Conservation (phyloP, 2,888 invertebrate genomes). For the Tenthredo livida region DNA sequence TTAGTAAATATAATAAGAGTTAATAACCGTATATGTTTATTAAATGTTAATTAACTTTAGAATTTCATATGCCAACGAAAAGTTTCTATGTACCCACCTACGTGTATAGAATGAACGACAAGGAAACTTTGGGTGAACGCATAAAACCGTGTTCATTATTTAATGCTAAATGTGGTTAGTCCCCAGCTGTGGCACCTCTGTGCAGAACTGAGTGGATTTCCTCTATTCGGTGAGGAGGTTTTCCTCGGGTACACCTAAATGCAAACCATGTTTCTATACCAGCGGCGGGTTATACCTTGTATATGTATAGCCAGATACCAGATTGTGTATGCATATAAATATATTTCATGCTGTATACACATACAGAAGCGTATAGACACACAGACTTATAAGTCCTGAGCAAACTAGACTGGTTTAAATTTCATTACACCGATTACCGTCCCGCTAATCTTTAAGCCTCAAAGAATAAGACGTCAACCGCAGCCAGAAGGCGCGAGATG, state of each 20-base stretch:
- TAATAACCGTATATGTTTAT: neutral
- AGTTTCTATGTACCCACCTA: neutral
- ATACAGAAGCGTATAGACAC: neutral
- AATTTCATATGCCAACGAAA: neutral
- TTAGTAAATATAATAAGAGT: neutral
- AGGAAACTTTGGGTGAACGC: slow-evolving; percentile 13
- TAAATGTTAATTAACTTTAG: slow-evolving; percentile 3
- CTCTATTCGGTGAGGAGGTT: neutral
- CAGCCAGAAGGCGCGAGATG: neutral
- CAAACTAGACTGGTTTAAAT: slow-evolving; percentile 29
- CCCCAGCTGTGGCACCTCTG: slow-evolving; percentile 21
- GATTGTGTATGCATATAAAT: neutral
- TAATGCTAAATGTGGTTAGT: slow-evolving; percentile 42
- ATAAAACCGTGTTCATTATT: slow-evolving; percentile 36
- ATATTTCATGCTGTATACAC: neutral
- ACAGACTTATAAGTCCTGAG: slow-evolving; percentile 24
- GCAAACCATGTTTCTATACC: neutral
- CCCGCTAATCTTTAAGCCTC: neutral
- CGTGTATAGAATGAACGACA: neutral
- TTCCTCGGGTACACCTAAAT: neutral
- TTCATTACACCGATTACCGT: slow-evolving; percentile 32
- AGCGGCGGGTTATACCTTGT: too few species aligned
- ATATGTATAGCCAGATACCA: neutral
- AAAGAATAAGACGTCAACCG: slow-evolving; percentile 22
- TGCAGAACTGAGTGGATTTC: slow-evolving; percentile 22